Percentiles rank a stretch among this genome's conserved stretches.
phyloP scores from a whole-genome alignment of 2,113 vertebrate genomes.

The Naja naja region DNA sequence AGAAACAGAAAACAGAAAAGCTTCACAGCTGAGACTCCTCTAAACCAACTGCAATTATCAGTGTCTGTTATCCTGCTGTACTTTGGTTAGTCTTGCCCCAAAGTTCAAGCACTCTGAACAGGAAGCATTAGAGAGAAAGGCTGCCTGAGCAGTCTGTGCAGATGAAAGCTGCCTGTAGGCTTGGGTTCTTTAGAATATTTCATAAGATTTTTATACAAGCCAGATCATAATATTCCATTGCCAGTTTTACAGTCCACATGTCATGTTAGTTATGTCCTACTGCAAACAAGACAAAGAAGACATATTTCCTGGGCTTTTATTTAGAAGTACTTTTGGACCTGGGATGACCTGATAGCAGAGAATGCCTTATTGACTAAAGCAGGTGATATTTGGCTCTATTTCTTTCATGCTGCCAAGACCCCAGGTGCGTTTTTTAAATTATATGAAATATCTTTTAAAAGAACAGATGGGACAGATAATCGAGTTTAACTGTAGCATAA shows the following conservation, averaged over 20 bases:
- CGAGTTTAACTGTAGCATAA: neutral
- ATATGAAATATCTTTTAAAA: neutral
- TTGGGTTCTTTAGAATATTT: conserved; percentile 1
- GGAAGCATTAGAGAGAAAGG: conserved; percentile 6
- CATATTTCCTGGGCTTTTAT: neutral
- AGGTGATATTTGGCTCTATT: neutral
- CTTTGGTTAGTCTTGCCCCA: conserved; percentile 43
- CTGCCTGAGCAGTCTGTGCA: conserved; percentile 35
- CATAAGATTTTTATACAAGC: conserved; percentile 9
- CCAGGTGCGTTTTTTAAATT: neutral
- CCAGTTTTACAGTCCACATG: conserved; percentile 18
- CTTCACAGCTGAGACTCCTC: conserved; percentile 38
- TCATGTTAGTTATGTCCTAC: neutral
- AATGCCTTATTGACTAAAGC: neutral
- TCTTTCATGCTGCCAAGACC: neutral
- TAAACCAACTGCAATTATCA: conserved; percentile 33
- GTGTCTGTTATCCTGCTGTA: conserved; percentile 34
- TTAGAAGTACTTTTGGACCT: neutral
- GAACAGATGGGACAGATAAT: neutral
- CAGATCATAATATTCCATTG: conserved; percentile 11
- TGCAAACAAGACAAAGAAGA: conserved; percentile 13
- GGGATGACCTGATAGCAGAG: conserved; percentile 4
- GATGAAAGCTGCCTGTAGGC: conserved; percentile 17
- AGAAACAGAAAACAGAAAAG: conserved; percentile 11
- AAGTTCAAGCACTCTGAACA: conserved; percentile 17